Evolutionary conservation across 2,797 vertebrate species (phyloP), one percentile per base, ranked within the genome.

Genomic region (Sebastes steindachneri): DNA sequence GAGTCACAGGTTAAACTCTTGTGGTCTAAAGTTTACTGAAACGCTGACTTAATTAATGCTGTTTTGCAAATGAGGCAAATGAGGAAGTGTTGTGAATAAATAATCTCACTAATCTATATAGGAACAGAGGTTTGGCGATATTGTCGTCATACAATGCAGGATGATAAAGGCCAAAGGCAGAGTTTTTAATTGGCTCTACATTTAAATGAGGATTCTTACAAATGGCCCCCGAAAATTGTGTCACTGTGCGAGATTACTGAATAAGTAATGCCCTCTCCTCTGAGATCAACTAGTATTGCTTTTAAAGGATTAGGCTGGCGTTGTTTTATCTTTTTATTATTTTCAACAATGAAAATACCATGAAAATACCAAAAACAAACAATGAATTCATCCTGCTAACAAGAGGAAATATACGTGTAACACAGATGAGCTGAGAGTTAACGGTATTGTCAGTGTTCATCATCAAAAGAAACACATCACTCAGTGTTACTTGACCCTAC

Each of bases 131-230:
- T 33, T 29, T 54, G 7, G 35, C 60, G 7, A 62, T 58, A 29
- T 1, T 21, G 25, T 37, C 4, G 3, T 62, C 45, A 66, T n/a
- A 72, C 29, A 76, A 45, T 9, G 3, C 11, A 60, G 57, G 21
- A 55, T 68, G 59, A 68, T 63, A 21, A 31, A 37, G 23, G 66
- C 68, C 37, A 77, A 59, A 33, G 65, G 73, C 54, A 62, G 25
- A 48, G 29, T 51, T 77, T 79, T 69, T 74, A 66, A 66, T 74
- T 70, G 68, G 26, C 60, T 69, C 26, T 51, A 45, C 73, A 65
- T 74, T 69, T 60, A 77, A 77, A 81, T 68, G 65, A 58, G 23
- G 68, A 60, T 51, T 33, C 41, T 33, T 59, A 53, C 29, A 60
- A 54, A 25, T 29, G 19, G 28, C 10, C n/a, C 37, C 53, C 2